Evolutionary conservation across 1,140 invertebrate species (phyloP), one percentile per base, ranked within the genome.

Genomic region (Achatina immaculata): DNA sequence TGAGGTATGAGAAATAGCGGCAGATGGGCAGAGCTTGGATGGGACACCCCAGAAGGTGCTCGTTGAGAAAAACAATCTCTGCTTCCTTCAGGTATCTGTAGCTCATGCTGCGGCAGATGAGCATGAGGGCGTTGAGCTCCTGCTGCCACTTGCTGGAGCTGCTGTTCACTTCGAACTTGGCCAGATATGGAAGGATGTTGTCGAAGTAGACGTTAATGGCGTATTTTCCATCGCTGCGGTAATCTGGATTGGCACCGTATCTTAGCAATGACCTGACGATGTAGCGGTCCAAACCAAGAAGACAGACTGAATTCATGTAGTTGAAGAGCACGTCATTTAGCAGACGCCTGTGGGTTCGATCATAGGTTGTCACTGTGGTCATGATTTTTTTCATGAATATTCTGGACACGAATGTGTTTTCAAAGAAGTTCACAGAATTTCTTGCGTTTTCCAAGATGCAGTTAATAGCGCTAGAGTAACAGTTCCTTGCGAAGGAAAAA

Each of bases 351-450:
- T 3, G 2, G 40, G 78, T 71, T 55, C n/a, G 24, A 55, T 80
- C 78, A 55, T 16, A 34, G 0, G 24, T 36, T 31, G 69, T 68
- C 7, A 80, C 21, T 24, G 78, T 71, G 2, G 66, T 58, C 0
- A 80, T 55, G 16, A 72, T 34, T 40, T 80, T 80, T 66, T 80
- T 71, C 78, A 80, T 72, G 45, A 80, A 71, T 2, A 80, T 6
- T 36, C 72, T 71, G 34, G 78, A 71, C 42, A 16, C 55, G 7
- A 51, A 72, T n/a, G 45, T 4, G 14, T 34, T 55, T 45, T 80
- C 78, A 58, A 80, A 80, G 48, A n/a, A 72, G 38, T 80, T 48
- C 1, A 72, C 16, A 43, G 78, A 48, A n/a, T 24, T 43, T 6
- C 34, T 28, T 38, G 78, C 78, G 31, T 24, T 51, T 38, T 71